These are phyloP conservation scores for Erebia aethiops DNA, from an alignment of 2,888 invertebrate genomes.

Conservation along the genomic window DNA sequence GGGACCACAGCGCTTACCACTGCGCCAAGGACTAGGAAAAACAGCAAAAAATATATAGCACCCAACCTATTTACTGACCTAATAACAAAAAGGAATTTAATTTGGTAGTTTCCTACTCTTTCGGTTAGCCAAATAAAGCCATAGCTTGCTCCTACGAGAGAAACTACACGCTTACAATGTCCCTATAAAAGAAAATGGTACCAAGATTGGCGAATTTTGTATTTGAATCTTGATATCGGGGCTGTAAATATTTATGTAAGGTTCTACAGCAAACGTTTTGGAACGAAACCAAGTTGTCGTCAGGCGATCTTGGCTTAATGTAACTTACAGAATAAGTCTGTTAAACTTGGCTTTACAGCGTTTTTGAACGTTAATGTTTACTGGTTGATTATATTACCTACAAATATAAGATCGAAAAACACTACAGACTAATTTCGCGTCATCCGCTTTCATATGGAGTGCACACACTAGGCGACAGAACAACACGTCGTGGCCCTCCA, in stretches of 20 bases:
- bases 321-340: too few species aligned
- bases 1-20: too few species aligned
- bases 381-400: too few species aligned
- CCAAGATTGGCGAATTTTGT: constrained; percentile 18
- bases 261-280: constrained; percentile 9
- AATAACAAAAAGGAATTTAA: background rate
- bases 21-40: too few species aligned
- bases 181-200: constrained; percentile 13
- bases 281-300: constrained; percentile 17
- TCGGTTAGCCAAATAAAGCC: constrained; percentile 9
- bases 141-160: constrained; percentile 5
- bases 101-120: background rate
- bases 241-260: constrained; percentile 19
- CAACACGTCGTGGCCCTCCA: too few species aligned
- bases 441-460: too few species aligned
- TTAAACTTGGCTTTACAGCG: too few species aligned
- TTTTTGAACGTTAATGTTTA: too few species aligned
- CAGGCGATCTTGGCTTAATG: background rate
- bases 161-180: constrained; percentile 13
- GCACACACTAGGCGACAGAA: too few species aligned
- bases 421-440: too few species aligned
- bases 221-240: constrained; percentile 20
- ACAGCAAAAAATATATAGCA: background rate
- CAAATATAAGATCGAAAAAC: too few species aligned
- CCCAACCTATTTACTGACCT: background rate